phyloP scores from a whole-genome alignment of 2,797 vertebrate species.

The Amazona finschi region DNA sequence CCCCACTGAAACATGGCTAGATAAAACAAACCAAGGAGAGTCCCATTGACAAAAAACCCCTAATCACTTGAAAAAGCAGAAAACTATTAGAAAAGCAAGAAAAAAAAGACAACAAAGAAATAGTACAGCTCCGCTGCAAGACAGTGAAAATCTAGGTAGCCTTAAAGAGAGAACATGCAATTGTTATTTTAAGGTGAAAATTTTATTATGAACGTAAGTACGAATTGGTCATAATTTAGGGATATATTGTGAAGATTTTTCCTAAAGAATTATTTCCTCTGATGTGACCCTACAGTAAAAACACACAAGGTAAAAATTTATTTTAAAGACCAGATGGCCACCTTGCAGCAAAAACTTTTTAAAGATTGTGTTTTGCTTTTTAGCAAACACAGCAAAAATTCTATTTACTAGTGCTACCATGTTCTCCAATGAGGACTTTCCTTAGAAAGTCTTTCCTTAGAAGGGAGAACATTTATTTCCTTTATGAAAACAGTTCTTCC shows the following conservation, averaged over 20 bases:
- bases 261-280: neutral
- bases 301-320: neutral
- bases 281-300: neutral
- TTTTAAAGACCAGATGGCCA: neutral
- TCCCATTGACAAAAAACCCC: neutral
- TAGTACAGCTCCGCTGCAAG: neutral
- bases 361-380: neutral
- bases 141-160: neutral
- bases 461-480: neutral
- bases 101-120: neutral
- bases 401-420: neutral
- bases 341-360: neutral
- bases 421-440: neutral
- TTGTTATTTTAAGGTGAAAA: neutral
- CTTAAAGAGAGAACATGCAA: neutral
- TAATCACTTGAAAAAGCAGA: slow-evolving; percentile 11
- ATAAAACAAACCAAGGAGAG: slow-evolving; percentile 28
- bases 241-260: neutral
- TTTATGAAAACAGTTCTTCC: neutral
- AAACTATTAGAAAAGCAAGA: slow-evolving; percentile 13
- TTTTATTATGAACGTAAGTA: neutral
- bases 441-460: neutral
- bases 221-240: neutral
- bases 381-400: neutral
- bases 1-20: slow-evolving; percentile 36